Base-by-base conservation (phyloP, 2,888 invertebrate genomes). In the Lasioglossum figueresi region DNA sequence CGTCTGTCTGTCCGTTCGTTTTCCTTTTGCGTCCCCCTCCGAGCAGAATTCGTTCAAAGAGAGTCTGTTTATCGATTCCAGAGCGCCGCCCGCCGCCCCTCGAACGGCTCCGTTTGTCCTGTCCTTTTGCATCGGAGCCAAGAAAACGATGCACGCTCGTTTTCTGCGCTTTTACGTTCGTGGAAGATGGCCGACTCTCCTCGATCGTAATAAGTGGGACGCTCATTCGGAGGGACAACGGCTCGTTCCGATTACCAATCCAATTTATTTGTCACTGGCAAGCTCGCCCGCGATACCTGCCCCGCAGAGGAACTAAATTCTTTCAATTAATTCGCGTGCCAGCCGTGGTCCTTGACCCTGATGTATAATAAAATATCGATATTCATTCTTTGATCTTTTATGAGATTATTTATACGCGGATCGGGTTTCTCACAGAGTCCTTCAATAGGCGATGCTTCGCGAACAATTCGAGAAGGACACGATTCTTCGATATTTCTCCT, bases 201-300 rank as follows among this genome's bases (percentile, higher is more conserved):
- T 56, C 52, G 73, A 56, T 40, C 43, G 37, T 66, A 76, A 48
- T 66, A 80, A 84, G 80, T 85, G 85, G 80, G 78, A 48, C 80
- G 80, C 75, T 68, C 80, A 71, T 68, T 63, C 52, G 31, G 78
- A 34, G 74, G 79, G 77, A 82, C 85, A 86, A 87, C 83, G 82
- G 80, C 83, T 87, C 80, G 68, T 79, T 77, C 76, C 85, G 90
- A 87, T 90, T 88, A 88, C 81, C 82, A 88, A 87, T 86, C 75
- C 86, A 83, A 89, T 89, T 88, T 82, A 88, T 88, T 86, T 81
- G 83, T 81, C 79, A 81, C 74, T 52, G 76, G 52, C 78, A 48
- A 31, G n/a, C 19, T 4, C 37, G 34, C 31, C 31, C 16, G 66
- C 19, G 34, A 66, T 34, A 31, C 34, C 66, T 34, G 23, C 23